Percentiles rank a stretch among this genome's conserved stretches.
Evolutionary conservation across 2,888 invertebrate genomes (phyloP).

Genomic region (Portevinia maculata): DNA sequence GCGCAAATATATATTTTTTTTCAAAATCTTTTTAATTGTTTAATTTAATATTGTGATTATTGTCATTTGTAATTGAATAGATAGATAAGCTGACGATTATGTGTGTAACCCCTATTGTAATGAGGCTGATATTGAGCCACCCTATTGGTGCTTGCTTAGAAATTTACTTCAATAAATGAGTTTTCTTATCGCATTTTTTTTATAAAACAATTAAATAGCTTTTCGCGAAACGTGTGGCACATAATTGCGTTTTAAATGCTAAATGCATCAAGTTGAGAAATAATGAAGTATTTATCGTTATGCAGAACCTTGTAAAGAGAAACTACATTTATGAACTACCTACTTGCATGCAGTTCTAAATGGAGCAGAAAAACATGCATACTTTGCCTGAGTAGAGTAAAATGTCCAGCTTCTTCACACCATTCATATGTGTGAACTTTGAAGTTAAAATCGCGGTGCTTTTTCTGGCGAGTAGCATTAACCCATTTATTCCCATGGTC

Average conservation of each 20-base stretch:
- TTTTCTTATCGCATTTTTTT: conserved; percentile 51
- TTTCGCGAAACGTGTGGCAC: conserved; percentile 2
- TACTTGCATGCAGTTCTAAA: too few species aligned
- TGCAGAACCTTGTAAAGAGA: too few species aligned
- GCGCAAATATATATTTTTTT: conserved; percentile 17
- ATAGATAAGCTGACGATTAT: conserved; percentile 50
- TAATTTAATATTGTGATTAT: conserved; percentile 23
- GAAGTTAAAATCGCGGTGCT: too few species aligned
- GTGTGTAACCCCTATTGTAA: conserved; percentile 14
- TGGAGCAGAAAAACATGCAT: too few species aligned
- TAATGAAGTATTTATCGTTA: conserved; percentile 2
- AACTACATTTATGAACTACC: too few species aligned
- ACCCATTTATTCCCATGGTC: too few species aligned
- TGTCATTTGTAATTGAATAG: conserved; percentile 48
- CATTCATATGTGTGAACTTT: too few species aligned
- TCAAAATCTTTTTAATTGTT: conserved; percentile 33
- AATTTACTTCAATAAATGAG: background rate
- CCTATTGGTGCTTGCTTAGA: conserved; percentile 22
- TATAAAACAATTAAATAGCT: background rate
- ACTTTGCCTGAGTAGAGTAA: too few species aligned
- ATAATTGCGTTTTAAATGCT: conserved; percentile 32
- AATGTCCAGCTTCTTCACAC: too few species aligned
- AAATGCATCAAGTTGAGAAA: background rate
- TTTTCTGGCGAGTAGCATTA: too few species aligned
- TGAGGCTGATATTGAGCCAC: conserved; percentile 9